A percentile compares a stretch with the other conserved stretches of the same genome.
Evolutionary conservation across 2,888 invertebrate genomes (phyloP).

Genomic region (Cheilosia grossa): DNA sequence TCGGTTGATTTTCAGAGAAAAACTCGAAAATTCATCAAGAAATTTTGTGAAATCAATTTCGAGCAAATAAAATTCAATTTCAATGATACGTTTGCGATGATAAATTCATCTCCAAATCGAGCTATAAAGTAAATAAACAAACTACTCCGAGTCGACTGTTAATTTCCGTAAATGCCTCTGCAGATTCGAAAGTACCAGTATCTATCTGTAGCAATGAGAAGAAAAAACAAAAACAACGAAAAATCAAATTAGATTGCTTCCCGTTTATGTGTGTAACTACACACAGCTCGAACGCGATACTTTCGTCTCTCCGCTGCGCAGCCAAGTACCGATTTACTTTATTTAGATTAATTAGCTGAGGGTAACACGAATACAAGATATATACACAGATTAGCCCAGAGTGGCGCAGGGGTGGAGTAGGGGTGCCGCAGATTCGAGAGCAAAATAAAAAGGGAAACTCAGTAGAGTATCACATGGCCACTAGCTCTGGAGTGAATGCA

Average conservation of each 20-base stretch:
- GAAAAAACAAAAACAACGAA: slow-evolving; percentile 1
- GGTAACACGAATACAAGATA: slow-evolving; percentile 64
- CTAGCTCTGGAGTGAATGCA: slow-evolving; percentile 7
- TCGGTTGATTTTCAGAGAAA: slow-evolving; percentile 22
- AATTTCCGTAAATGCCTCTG: slow-evolving; percentile 45
- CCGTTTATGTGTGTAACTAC: slow-evolving; percentile 65
- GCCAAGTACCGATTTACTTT: slow-evolving; percentile 72
- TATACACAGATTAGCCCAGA: slow-evolving; percentile 60
- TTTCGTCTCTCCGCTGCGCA: slow-evolving; percentile 28
- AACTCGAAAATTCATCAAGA: not conserved
- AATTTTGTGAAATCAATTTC: slow-evolving; percentile 14
- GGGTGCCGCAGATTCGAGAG: slow-evolving; percentile 2
- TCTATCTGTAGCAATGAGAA: slow-evolving; percentile 10
- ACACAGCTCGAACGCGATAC: slow-evolving; percentile 39
- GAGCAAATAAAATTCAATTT: not conserved
- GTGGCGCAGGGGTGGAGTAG: not conserved
- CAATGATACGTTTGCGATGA: slow-evolving; percentile 13
- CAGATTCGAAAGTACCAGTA: slow-evolving; percentile 8
- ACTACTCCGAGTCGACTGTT: slow-evolving; percentile 43
- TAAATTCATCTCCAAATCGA: slow-evolving; percentile 47
- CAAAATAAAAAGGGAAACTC: slow-evolving; percentile 48
- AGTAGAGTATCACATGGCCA: slow-evolving; percentile 44
- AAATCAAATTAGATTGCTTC: slow-evolving; percentile 74
- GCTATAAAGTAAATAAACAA: slow-evolving; percentile 52
- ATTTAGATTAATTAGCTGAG: slow-evolving; percentile 74